Conservation (phyloP, 2,113 vertebrate genomes). For the Aspiorhynchus laticeps region DNA sequence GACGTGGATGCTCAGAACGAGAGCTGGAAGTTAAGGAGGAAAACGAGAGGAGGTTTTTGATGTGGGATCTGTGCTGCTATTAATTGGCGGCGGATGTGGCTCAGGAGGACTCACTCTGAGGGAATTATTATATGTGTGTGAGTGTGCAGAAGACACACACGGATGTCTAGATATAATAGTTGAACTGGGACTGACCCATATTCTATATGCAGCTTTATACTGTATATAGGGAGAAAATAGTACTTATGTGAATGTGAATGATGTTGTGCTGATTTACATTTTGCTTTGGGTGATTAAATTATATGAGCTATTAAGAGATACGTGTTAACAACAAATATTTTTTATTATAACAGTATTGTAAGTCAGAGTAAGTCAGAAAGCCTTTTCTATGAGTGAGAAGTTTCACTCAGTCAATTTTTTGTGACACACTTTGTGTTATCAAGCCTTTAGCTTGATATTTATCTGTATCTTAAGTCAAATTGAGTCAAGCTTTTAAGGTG, state of each 20-base stretch:
- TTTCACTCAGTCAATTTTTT: not conserved
- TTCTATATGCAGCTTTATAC: not conserved
- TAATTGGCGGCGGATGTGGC: not conserved
- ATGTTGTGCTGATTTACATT: not conserved
- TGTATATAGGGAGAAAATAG: not conserved
- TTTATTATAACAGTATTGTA: not conserved
- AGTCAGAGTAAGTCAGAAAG: not conserved
- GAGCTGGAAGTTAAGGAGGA: not conserved
- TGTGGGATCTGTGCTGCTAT: conserved; percentile 7
- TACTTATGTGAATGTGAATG: not conserved
- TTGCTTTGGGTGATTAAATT: not conserved
- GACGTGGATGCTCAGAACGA: not conserved
- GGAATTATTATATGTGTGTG: conserved; percentile 30
- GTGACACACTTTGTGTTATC: not conserved
- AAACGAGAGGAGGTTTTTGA: not conserved
- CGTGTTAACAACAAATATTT: not conserved
- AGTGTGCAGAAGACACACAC: not conserved
- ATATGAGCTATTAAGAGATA: not conserved
- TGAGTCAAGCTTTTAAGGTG: not conserved
- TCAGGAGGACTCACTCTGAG: not conserved
- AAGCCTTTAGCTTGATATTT: too few relatives aligned
- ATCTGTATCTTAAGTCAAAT: not conserved
- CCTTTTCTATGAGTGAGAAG: not conserved
- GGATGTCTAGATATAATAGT: conserved; percentile 3
- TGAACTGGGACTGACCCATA: conserved; percentile 24